These are phyloP conservation scores for Seira ritae DNA, from an alignment of 2,888 invertebrate species.

Conservation along the genomic window DNA sequence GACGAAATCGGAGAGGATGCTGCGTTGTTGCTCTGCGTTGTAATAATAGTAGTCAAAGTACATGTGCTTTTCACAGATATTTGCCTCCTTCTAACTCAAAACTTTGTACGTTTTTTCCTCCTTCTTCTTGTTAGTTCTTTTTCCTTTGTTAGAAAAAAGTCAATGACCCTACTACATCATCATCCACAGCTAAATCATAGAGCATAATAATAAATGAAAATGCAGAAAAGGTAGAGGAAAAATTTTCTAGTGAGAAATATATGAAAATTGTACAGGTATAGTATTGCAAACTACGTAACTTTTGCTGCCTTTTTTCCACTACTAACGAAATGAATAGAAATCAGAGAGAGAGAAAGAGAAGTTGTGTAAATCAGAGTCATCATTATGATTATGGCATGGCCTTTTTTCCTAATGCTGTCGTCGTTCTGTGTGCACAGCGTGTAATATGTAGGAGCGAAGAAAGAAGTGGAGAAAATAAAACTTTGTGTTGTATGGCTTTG, in stretches of 20 bases:
- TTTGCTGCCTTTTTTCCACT: not conserved
- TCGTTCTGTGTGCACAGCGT: not conserved
- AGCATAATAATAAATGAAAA: slow-evolving; percentile 16
- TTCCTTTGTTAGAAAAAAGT: slow-evolving; percentile 28
- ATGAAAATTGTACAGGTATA: not conserved
- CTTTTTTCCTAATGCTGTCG: too few species aligned
- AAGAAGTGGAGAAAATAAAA: not conserved
- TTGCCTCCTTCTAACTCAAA: slow-evolving; percentile 20
- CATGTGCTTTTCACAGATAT: slow-evolving; percentile 26
- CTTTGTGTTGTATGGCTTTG: slow-evolving; percentile 20
- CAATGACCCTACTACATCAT: slow-evolving; percentile 34
- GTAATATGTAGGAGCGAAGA: slow-evolving; percentile 14
- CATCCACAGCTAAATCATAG: slow-evolving; percentile 10
- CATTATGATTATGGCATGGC: slow-evolving; percentile 6
- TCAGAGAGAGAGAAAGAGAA: not conserved
- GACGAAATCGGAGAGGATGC: not conserved
- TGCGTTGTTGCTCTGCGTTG: not conserved
- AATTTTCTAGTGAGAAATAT: slow-evolving; percentile 7
- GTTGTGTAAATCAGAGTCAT: slow-evolving; percentile 19
- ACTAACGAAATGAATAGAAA: slow-evolving; percentile 1
- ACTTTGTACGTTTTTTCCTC: slow-evolving; percentile 25
- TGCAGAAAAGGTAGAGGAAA: slow-evolving; percentile 3
- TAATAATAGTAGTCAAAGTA: not conserved
- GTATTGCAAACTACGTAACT: not conserved
- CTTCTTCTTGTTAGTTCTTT: slow-evolving; percentile 10